A percentile compares a stretch with the other conserved stretches of the same genome.
Evolutionary conservation across 2,888 invertebrate genomes (phyloP).

Genomic region (Eilema sororculum): DNA sequence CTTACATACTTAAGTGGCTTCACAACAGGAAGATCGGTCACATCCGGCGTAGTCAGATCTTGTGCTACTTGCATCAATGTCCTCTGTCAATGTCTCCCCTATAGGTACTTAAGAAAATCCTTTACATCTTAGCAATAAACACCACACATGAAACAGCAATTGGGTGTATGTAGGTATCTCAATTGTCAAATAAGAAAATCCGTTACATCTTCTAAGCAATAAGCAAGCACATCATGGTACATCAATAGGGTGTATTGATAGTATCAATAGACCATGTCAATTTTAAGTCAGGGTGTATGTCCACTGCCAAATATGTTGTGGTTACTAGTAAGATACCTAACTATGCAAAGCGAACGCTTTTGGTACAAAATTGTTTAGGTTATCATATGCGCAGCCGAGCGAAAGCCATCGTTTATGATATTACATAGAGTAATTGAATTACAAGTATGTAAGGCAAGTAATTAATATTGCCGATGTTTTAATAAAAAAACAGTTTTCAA

Average conservation of each 20-base stretch:
- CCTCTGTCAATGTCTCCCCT: slow-evolving; percentile 43
- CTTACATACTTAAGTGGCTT: slow-evolving; percentile 38
- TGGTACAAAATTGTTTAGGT: slow-evolving; percentile 3
- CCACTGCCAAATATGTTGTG: too few relatives aligned
- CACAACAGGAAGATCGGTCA: slow-evolving; percentile 49
- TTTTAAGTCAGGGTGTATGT: too few relatives aligned
- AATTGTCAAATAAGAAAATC: slow-evolving; percentile 21
- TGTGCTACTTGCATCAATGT: slow-evolving; percentile 46
- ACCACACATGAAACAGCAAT: background rate
- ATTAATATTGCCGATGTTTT: slow-evolving; percentile 17
- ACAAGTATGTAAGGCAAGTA: slow-evolving; percentile 5
- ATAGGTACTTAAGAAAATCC: slow-evolving; percentile 13
- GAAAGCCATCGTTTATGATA: slow-evolving; percentile 26
- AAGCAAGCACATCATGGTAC: too few relatives aligned
- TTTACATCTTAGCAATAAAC: background rate
- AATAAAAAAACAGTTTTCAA: background rate
- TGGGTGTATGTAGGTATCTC: background rate
- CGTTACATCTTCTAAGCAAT: too few relatives aligned
- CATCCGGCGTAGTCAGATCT: slow-evolving; percentile 58
- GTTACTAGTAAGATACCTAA: background rate
- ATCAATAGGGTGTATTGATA: too few relatives aligned
- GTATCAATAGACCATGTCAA: too few relatives aligned
- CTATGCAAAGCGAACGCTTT: slow-evolving; percentile 17
- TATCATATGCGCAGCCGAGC: slow-evolving; percentile 20
- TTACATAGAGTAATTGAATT: slow-evolving; percentile 3